A percentile compares a stretch with the other conserved stretches of the same genome.
These are phyloP conservation scores for Regulus satrapa DNA, from an alignment of 2,113 vertebrate genomes.

Conservation along the genomic window DNA sequence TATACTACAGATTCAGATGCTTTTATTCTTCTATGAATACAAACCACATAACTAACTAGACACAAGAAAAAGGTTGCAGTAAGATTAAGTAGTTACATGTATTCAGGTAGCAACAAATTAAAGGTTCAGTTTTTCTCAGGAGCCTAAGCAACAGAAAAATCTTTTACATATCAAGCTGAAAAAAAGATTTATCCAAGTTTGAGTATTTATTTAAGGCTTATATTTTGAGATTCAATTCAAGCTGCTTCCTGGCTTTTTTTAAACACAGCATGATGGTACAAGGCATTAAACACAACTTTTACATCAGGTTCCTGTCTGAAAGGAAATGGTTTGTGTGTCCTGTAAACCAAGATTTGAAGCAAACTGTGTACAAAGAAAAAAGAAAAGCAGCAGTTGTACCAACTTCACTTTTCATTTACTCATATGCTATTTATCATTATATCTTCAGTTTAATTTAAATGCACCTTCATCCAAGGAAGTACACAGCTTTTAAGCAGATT, in stretches of 20 bases:
- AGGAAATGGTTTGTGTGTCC: constrained; percentile 29
- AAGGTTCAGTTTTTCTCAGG: constrained; percentile 14
- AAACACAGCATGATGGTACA: neutral
- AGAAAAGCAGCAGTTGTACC: neutral
- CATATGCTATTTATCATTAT: neutral
- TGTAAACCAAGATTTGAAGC: constrained; percentile 7
- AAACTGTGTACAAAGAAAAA: neutral
- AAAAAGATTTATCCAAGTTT: neutral
- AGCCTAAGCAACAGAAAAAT: neutral
- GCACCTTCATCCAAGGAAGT: neutral
- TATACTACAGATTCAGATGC: neutral
- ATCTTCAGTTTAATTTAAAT: neutral
- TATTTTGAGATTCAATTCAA: constrained; percentile 53
- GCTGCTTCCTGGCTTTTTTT: constrained; percentile 57
- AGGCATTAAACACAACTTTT: neutral
- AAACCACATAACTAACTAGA: neutral
- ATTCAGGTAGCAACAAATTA: neutral
- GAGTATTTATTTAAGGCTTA: constrained; percentile 27
- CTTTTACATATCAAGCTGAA: neutral
- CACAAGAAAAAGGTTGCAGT: neutral
- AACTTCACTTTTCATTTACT: neutral
- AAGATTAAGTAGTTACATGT: neutral
- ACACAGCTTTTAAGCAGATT: neutral
- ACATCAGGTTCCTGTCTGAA: constrained; percentile 6
- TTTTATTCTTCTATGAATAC: neutral